Base-by-base conservation (phyloP, 2,797 vertebrate genomes). In the Myotis myotis region DNA sequence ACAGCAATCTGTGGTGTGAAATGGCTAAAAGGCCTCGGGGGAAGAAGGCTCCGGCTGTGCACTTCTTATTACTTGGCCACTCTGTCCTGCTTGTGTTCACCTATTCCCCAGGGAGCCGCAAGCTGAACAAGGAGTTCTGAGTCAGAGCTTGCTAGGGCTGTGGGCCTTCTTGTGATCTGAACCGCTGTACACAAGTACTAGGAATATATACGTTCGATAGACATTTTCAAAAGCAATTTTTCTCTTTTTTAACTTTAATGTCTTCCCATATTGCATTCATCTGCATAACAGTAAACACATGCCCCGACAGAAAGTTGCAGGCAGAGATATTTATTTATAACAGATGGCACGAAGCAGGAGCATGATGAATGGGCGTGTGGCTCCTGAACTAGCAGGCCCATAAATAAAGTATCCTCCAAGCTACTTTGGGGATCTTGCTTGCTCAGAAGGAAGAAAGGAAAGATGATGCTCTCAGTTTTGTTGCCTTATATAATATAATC, bases 281-380 rank as follows among this genome's bases (percentile, higher is more conserved):
- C 98, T 98, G 97, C 98, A 98, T 98, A 98, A 98, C 97, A 97
- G 97, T 97, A 98, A 98, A 97, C 97, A 98, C 97, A 98, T 97
- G 97, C 97, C 96, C 97, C 93, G 96, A 94, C 94, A 98, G 97
- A 98, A 98, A 98, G 95, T 97, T 98, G 96, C 96, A 97, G 97
- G 97, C 98, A 96, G 92, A 97, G 96, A 98, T 97, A 97, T 98
- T 98, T 97, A 98, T 98, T 98, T 98, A 91, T 95, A 98, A 97
- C 98, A 98, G 97, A 98, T 98, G 98, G 98, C 95, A 93, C 97
- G 96, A 96, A 94, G 97, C 97, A 98, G 97, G 96, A 98, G 84
- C 93, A 89, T 98, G 97, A 98, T 98, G 86, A 97, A 98, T 98
- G 96, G 95, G 87, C 97, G 97, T 98, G 95, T 97, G 96, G 97